Percentiles rank a stretch among this genome's conserved stretches.
Evolutionary conservation across 2,113 vertebrate genomes (phyloP).

Genomic region (Scomber japonicus): DNA sequence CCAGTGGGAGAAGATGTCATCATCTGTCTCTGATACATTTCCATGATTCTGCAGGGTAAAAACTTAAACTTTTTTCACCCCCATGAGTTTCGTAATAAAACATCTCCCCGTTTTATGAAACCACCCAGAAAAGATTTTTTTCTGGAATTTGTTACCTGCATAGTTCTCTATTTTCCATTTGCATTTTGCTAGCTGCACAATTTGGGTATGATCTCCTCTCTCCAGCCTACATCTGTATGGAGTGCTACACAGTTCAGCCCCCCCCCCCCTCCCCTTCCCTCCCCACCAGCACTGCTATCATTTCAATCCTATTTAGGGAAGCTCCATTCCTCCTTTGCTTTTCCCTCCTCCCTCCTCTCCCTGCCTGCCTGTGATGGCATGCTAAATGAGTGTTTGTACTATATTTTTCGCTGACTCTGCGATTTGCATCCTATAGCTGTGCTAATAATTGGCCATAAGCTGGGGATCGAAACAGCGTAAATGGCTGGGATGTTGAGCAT

Average conservation of each 20-base stretch:
- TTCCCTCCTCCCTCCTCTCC: background rate
- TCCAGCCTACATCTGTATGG: slow-evolving; percentile 5
- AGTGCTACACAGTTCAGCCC: background rate
- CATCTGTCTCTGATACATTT: background rate
- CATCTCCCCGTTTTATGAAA: slow-evolving; percentile 38
- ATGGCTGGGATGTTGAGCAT: slow-evolving; percentile 60
- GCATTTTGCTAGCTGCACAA: slow-evolving; percentile 71
- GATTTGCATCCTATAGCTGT: slow-evolving; percentile 52
- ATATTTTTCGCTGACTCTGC: slow-evolving; percentile 64
- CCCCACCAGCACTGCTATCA: background rate
- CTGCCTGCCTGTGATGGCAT: slow-evolving; percentile 58
- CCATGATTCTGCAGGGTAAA: background rate
- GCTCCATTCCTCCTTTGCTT: background rate
- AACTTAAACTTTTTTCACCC: slow-evolving; percentile 1
- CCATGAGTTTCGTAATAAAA: slow-evolving; percentile 11
- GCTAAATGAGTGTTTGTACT: slow-evolving; percentile 77
- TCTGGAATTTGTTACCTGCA: slow-evolving; percentile 32
- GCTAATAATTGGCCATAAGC: slow-evolving; percentile 79
- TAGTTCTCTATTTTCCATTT: slow-evolving; percentile 49
- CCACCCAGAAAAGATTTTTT: slow-evolving; percentile 2
- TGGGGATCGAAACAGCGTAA: slow-evolving; percentile 78
- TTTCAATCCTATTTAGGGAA: slow-evolving; percentile 38
- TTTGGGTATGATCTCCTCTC: slow-evolving; percentile 47
- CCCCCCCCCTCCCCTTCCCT: background rate
- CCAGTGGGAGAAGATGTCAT: background rate